These are phyloP conservation scores for Drosophila aff. DNA, from an alignment of 1,140 invertebrate species.

Conservation along the genomic window DNA sequence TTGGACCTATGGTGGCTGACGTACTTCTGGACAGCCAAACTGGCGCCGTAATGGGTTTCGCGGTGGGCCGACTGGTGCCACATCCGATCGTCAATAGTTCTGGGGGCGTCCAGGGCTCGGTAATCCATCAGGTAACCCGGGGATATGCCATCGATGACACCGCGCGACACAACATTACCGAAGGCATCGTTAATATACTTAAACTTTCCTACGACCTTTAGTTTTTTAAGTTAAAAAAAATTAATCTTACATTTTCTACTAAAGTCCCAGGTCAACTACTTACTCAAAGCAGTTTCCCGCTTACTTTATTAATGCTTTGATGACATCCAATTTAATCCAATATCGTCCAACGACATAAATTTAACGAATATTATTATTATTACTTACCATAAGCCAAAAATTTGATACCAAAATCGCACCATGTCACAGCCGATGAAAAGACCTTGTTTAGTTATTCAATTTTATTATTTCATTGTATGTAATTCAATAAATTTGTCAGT, in stretches of 20 bases:
- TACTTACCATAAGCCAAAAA: slow-evolving; percentile 1
- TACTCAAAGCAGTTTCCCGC: no score
- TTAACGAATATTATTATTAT: no score
- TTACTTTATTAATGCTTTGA: no score
- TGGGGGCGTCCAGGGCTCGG: background rate
- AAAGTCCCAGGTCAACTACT: no score
- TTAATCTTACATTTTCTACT: no score
- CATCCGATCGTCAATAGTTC: background rate
- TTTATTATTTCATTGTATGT: slow-evolving; percentile 78
- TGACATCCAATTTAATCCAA: no score
- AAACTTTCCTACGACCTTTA: no score
- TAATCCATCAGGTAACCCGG: slow-evolving; percentile 8
- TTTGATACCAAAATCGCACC: background rate
- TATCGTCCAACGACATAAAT: no score
- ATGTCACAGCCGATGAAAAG: slow-evolving; percentile 17
- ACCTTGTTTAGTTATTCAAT: slow-evolving; percentile 54
- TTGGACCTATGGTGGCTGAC: slow-evolving; percentile 14
- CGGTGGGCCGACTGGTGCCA: slow-evolving; percentile 13
- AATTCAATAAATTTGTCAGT: slow-evolving; percentile 82
- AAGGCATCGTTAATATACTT: background rate
- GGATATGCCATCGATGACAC: slow-evolving; percentile 19
- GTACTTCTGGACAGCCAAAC: slow-evolving; percentile 11
- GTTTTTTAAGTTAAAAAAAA: no score
- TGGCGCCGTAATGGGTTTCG: slow-evolving; percentile 5
- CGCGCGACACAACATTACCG: background rate